A percentile compares a stretch with the other conserved stretches of the same genome.
These are phyloP conservation scores for Resseliella maxima DNA, from an alignment of 2,888 invertebrate species.

Conservation along the genomic window DNA sequence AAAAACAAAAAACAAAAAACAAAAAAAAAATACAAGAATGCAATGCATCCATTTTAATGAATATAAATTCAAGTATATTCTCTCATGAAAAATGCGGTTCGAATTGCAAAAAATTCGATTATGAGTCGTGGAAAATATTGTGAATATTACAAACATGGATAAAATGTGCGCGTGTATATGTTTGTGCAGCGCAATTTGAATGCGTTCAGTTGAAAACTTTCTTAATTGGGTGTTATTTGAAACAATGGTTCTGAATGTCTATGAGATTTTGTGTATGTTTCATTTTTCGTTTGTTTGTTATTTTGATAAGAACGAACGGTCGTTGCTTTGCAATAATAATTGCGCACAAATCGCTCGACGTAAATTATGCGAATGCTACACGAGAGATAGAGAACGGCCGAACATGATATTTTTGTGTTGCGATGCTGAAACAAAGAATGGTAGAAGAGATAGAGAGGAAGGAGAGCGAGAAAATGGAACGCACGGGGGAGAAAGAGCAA, in stretches of 20 bases:
- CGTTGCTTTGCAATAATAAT: not conserved
- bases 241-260: not conserved
- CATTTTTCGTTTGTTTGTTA: slow-evolving; percentile 10
- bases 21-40: too few species aligned
- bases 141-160: not conserved
- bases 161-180: too few species aligned
- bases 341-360: slow-evolving; percentile 1
- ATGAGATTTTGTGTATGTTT: not conserved
- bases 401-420: not conserved
- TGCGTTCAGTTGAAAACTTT: not conserved
- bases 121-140: not conserved
- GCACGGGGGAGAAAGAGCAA: too few species aligned
- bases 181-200: not conserved
- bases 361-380: not conserved
- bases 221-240: slow-evolving; percentile 18
- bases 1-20: too few species aligned
- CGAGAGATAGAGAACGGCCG: not conserved
- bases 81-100: too few species aligned
- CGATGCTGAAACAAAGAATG: too few species aligned
- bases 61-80: too few species aligned
- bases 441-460: too few species aligned
- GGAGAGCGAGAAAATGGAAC: too few species aligned
- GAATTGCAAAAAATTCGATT: not conserved
- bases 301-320: not conserved
- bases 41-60: too few species aligned